phyloP scores from a whole-genome alignment of 35 echinoderm and acorn worm genomes.

The Chiridota heheva region DNA sequence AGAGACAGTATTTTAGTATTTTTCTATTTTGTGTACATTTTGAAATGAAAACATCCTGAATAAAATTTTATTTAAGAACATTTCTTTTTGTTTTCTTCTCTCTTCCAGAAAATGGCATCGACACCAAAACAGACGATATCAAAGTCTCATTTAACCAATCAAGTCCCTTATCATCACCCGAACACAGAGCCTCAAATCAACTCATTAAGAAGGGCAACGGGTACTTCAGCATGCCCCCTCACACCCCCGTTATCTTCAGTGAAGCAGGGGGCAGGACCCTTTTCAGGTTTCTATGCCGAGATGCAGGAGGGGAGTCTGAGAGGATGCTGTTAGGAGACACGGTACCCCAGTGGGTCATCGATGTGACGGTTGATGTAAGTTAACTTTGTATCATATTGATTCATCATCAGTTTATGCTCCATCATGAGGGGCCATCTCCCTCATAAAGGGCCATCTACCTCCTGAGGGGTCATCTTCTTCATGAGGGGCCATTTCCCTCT shows the following conservation, averaged over 20 bases:
- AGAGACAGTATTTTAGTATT: too few relatives aligned
- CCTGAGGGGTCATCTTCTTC: too few relatives aligned
- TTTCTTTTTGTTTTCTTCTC: not conserved
- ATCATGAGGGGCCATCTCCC: too few relatives aligned
- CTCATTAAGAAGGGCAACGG: slow-evolving; percentile 81
- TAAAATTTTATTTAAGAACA: not conserved
- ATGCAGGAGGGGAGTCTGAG: slow-evolving; percentile 93
- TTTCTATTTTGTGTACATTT: too few relatives aligned
- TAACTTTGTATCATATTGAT: not conserved
- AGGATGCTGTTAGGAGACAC: slow-evolving; percentile 80
- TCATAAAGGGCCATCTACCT: too few relatives aligned
- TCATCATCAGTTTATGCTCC: too few relatives aligned
- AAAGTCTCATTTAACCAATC: slow-evolving; percentile 50
- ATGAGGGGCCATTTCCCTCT: not conserved
- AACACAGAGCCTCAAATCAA: slow-evolving; percentile 21
- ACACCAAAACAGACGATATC: slow-evolving; percentile 79
- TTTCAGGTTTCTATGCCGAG: slow-evolving; percentile 92
- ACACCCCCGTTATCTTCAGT: slow-evolving; percentile 97
- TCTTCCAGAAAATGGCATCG: slow-evolving; percentile 79
- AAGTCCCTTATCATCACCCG: slow-evolving; percentile 35
- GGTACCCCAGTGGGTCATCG: slow-evolving; percentile 90
- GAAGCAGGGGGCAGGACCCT: slow-evolving; percentile 90
- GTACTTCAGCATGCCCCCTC: slow-evolving; percentile 87
- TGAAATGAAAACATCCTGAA: too few relatives aligned
- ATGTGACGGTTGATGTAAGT: slow-evolving; percentile 93